A percentile compares a stretch with the other conserved stretches of the same genome.
Conservation (phyloP, 2,888 invertebrate species). For the Tiliacea aurago region DNA sequence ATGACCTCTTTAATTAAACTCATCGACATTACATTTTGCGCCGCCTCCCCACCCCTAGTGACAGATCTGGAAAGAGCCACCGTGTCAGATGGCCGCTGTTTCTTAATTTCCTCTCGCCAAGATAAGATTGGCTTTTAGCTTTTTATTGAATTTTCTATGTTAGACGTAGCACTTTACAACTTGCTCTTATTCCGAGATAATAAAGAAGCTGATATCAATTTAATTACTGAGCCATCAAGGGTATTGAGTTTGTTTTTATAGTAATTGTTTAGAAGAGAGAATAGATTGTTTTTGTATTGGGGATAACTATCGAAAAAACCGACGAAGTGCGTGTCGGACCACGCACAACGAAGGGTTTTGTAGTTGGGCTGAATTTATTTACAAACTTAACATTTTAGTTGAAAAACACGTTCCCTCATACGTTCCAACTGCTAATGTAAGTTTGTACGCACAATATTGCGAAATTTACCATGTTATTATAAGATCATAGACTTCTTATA, state of each 20-base stretch:
- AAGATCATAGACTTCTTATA: too few species aligned
- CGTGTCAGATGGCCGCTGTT: slow-evolving; percentile 90
- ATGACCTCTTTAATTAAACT: slow-evolving; percentile 21
- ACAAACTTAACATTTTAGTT: too few species aligned
- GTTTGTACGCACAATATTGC: too few species aligned
- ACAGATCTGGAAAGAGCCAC: slow-evolving; percentile 87
- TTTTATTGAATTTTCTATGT: slow-evolving; percentile 90
- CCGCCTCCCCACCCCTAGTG: slow-evolving; percentile 74
- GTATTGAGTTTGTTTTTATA: slow-evolving; percentile 50
- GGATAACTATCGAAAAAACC: not conserved
- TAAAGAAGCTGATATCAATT: slow-evolving; percentile 65
- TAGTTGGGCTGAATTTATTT: too few species aligned
- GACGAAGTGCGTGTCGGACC: too few species aligned
- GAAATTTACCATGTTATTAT: too few species aligned
- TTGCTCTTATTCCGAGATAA: slow-evolving; percentile 70
- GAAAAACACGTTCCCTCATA: too few species aligned
- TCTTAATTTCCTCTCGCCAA: slow-evolving; percentile 90
- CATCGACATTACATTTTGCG: slow-evolving; percentile 46
- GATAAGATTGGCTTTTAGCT: slow-evolving; percentile 91
- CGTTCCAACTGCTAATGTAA: too few species aligned
- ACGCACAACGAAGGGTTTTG: too few species aligned
- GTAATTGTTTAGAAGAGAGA: slow-evolving; percentile 28
- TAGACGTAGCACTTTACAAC: slow-evolving; percentile 85
- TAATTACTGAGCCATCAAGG: slow-evolving; percentile 59
- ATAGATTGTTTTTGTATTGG: not conserved